A percentile compares a stretch with the other conserved stretches of the same genome.
Conservation (phyloP, 2,888 invertebrate species). For the Lomographa bimaculata region DNA sequence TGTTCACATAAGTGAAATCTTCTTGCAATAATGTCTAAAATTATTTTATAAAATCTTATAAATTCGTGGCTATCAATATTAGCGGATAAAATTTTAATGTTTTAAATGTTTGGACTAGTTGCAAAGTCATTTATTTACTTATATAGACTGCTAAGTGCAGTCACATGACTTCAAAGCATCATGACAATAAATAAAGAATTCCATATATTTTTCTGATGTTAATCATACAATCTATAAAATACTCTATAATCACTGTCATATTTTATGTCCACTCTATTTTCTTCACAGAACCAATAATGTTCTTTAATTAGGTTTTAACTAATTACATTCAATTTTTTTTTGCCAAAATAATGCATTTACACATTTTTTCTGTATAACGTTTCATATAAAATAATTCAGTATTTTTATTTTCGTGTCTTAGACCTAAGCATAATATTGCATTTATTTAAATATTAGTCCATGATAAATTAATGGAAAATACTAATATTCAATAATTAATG, state of each 20-base stretch:
- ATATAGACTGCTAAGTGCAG: constrained; percentile 35
- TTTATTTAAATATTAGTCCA: constrained; percentile 40
- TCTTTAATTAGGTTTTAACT: constrained; percentile 27
- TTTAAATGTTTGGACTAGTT: constrained; percentile 39
- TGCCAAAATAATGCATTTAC: constrained; percentile 61
- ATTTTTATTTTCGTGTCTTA: constrained; percentile 57
- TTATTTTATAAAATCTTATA: constrained; percentile 21
- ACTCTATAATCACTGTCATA: constrained; percentile 23
- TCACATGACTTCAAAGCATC: constrained; percentile 54
- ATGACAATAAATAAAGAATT: constrained; percentile 75
- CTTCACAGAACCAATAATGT: constrained; percentile 33
- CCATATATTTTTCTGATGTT: constrained; percentile 62
- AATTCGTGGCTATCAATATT: constrained; percentile 23
- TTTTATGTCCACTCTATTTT: constrained; percentile 27
- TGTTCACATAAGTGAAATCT: constrained; percentile 25
- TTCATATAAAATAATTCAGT: constrained; percentile 45
- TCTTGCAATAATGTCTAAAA: constrained; percentile 30
- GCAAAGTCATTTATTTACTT: constrained; percentile 44
- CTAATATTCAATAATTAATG: too few relatives aligned
- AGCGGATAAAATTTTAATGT: constrained; percentile 26
- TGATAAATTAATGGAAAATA: constrained; percentile 9
- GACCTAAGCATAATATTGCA: constrained; percentile 58
- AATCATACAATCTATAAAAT: constrained; percentile 20
- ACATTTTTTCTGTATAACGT: too few relatives aligned
- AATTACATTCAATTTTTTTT: constrained; percentile 35